These are phyloP conservation scores for Allobates femoralis DNA, from an alignment of 2,797 vertebrate genomes.

Conservation along the genomic window DNA sequence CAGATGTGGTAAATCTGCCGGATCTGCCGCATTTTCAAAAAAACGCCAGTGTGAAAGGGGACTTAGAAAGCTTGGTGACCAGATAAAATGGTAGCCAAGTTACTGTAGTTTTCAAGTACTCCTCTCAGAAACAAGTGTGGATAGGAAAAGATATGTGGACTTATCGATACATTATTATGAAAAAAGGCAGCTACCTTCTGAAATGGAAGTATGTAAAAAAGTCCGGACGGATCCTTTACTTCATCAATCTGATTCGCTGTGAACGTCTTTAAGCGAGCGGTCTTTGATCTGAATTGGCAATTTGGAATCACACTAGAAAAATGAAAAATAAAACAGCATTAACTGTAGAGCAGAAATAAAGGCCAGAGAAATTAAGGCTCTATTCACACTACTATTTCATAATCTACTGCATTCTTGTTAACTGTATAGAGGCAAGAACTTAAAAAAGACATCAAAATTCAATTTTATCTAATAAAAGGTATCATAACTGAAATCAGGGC, in stretches of 20 bases:
- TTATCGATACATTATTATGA: not conserved
- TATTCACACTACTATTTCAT: no score
- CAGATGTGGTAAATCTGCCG: no score
- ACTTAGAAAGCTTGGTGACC: not conserved
- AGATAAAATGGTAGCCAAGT: not conserved
- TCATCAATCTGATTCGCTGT: conserved; percentile 97
- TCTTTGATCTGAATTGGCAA: conserved; percentile 97
- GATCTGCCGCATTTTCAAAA: no score
- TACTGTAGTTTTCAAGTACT: not conserved
- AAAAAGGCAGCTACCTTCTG: conserved; percentile 85
- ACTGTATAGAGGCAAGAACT: no score
- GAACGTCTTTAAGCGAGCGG: conserved; percentile 95
- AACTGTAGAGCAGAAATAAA: not conserved
- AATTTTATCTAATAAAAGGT: no score
- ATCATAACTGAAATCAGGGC: no score
- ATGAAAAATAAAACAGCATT: conserved; percentile 36
- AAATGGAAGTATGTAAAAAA: conserved; percentile 97
- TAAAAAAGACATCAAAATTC: no score
- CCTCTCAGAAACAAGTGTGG: not conserved
- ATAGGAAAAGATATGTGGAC: not conserved
- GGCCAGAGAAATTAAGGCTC: no score
- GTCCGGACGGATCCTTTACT: conserved; percentile 96
- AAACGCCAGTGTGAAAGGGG: no score
- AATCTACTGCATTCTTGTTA: no score
- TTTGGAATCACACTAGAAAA: conserved; percentile 91